Percentiles rank a stretch among this genome's conserved stretches.
phyloP scores from a whole-genome alignment of 2,113 vertebrate genomes.

The Lepus americanus region DNA sequence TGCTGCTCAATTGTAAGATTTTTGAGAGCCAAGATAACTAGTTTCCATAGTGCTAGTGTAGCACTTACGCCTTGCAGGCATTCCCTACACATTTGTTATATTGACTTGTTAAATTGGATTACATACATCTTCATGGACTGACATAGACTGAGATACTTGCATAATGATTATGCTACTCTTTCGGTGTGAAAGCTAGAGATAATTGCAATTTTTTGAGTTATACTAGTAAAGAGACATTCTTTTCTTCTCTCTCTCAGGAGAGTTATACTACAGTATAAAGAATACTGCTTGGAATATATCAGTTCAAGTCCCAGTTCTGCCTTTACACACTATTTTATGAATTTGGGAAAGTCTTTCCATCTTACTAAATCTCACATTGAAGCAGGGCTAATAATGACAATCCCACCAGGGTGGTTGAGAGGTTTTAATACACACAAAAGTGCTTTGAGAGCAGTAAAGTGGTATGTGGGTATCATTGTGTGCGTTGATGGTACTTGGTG shows the following conservation, averaged over 20 bases:
- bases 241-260: neutral
- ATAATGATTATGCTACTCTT: neutral
- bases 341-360: constrained; percentile 30
- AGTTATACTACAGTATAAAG: neutral
- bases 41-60: neutral
- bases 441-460: constrained; percentile 27
- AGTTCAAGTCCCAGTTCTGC: neutral
- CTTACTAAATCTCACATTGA: neutral
- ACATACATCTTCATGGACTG: neutral
- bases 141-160: constrained; percentile 13
- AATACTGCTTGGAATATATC: neutral
- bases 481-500: constrained; percentile 23
- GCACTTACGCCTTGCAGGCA: neutral
- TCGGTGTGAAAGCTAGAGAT: constrained; percentile 44
- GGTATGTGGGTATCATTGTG: neutral
- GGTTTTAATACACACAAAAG: neutral
- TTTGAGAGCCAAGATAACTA: constrained; percentile 46
- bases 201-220: constrained; percentile 22
- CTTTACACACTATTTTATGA: constrained; percentile 35
- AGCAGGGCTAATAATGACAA: neutral
- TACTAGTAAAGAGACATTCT: neutral
- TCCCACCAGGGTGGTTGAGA: neutral
- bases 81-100: constrained; percentile 5
- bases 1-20: neutral
- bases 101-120: neutral